A percentile compares a stretch with the other conserved stretches of the same genome.
These are phyloP conservation scores for Aelia acuminata DNA, from an alignment of 2,888 invertebrate genomes.

Conservation along the genomic window DNA sequence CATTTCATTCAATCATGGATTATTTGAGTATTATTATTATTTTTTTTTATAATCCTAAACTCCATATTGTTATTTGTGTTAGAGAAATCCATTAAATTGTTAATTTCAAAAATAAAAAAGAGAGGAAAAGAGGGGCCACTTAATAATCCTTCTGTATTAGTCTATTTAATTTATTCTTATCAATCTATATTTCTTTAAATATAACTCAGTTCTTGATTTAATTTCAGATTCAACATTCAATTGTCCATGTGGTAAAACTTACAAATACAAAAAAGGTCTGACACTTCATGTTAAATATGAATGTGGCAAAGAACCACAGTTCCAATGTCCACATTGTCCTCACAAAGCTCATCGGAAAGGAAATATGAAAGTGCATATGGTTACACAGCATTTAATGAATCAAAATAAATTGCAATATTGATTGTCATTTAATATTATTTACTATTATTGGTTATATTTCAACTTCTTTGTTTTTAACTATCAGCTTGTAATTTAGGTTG, in stretches of 20 bases:
- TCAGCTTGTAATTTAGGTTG: not conserved
- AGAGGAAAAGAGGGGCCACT: too few relatives aligned
- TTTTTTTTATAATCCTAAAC: too few relatives aligned
- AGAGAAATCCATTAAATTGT: too few relatives aligned
- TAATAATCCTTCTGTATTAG: too few relatives aligned
- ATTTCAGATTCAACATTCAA: not conserved
- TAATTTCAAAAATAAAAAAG: too few relatives aligned
- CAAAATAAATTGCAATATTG: not conserved
- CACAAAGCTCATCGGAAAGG: conserved; percentile 70
- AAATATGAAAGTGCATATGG: conserved; percentile 61
- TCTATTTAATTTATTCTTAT: too few relatives aligned
- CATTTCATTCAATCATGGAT: too few relatives aligned
- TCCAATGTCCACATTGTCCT: conserved; percentile 70
- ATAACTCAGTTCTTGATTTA: not conserved
- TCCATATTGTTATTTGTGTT: too few relatives aligned
- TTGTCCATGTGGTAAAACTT: conserved; percentile 69
- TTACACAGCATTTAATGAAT: conserved; percentile 50
- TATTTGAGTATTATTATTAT: too few relatives aligned
- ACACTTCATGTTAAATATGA: conserved; percentile 67
- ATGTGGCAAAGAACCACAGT: conserved; percentile 67
- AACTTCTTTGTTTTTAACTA: not conserved
- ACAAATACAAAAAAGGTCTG: conserved; percentile 69
- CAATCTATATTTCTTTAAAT: too few relatives aligned
- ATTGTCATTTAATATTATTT: not conserved
- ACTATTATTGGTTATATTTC: not conserved